Base-by-base conservation (phyloP, 2,888 invertebrate genomes). In the Urechis unicinctus region DNA sequence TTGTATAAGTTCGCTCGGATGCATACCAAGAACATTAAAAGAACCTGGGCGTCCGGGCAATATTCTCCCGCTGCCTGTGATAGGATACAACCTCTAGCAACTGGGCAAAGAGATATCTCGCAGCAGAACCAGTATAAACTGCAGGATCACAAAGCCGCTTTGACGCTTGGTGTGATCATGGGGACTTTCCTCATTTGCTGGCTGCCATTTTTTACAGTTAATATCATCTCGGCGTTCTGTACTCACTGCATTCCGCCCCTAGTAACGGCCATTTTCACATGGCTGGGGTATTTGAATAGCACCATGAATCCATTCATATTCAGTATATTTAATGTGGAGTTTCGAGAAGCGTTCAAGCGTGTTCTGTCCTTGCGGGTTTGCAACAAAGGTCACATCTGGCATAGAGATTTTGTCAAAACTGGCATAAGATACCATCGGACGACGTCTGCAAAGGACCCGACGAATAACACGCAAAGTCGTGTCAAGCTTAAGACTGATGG, bases 171-270 rank as follows among this genome's bases (percentile, higher is more conserved):
- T 54, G 90, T 98, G 63, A 97, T 98, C 67, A 96, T 97, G 93
- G 95, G 95, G n/a, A 92, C 94, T n/a, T 83, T 96, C 79, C 85
- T 96, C 3, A 85, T 95, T 57, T 97, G 96, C 79, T 97, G 96
- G 96, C 91, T 93, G 61, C 97, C 97, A 1, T 98, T 98, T 82
- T 98, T 98, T 82, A 91, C 93, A 79, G 90, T 97, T 63, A 98
- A 98, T 78, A 93, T 98, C 57, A 88, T 92, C 31, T 89, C 92
- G 55, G 93, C 95, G 4, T 94, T 93, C 78, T 95, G 95, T 82
- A 91, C 92, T 78, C 89, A 89, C 21, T 95, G 95, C 82, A 91
- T 96, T 75, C 91, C 93, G 42, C 88, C 88, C 75, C 83, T 87
- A 76, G 86, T 85, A 31, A 87, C 88, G 75, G 82, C 84, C 79